Evolutionary conservation across 2,113 vertebrate genomes (phyloP).

Genomic region (Campylomormyrus numenius): DNA sequence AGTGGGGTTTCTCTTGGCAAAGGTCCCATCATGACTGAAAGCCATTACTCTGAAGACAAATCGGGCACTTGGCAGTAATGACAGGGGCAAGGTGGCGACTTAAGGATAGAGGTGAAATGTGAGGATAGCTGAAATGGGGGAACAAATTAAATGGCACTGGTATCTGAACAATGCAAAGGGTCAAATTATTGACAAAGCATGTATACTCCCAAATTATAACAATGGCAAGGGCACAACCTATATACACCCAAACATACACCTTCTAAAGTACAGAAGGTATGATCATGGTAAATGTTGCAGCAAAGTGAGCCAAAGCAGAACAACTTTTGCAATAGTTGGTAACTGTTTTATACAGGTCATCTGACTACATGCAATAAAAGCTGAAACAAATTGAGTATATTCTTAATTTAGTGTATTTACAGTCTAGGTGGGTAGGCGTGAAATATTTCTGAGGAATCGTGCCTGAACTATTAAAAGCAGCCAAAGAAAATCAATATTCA

Average conservation of each 20-base stretch:
- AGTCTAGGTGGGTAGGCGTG: background rate
- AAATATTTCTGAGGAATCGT: background rate
- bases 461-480: background rate
- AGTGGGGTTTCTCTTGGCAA: background rate
- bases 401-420: background rate
- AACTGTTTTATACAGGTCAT: background rate
- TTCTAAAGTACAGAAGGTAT: background rate
- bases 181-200: background rate
- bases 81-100: background rate
- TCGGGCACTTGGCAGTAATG: background rate
- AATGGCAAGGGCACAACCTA: background rate
- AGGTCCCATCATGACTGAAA: background rate
- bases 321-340: background rate
- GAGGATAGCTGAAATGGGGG: background rate
- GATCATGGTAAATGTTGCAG: background rate
- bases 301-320: background rate
- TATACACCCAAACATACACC: background rate
- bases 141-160: background rate
- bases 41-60: background rate
- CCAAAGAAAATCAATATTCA: background rate
- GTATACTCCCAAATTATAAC: background rate
- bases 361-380: background rate
- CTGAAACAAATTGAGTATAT: background rate
- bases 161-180: background rate
- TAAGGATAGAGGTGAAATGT: background rate